These are phyloP conservation scores for Cetonia aurata DNA, from an alignment of 2,888 invertebrate genomes.

Conservation along the genomic window DNA sequence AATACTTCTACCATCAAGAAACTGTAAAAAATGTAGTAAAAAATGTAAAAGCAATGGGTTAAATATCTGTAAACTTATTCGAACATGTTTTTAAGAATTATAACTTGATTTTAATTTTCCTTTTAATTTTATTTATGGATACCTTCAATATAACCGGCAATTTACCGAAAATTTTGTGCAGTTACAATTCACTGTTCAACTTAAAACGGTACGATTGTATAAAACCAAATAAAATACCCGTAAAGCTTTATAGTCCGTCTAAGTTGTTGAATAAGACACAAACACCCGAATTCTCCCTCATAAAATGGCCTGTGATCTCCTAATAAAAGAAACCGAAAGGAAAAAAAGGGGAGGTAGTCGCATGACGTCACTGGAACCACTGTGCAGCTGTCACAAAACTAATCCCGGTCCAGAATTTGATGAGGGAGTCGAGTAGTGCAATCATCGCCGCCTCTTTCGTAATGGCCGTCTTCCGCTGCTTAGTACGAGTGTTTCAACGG, in stretches of 20 bases:
- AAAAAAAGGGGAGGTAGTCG: slow-evolving; percentile 35
- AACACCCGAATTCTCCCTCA: slow-evolving; percentile 14
- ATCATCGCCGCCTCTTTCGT: slow-evolving; percentile 59
- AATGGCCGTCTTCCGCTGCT: slow-evolving; percentile 56
- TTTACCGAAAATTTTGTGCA: too few species aligned
- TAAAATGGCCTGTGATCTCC: slow-evolving; percentile 50
- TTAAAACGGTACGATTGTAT: too few species aligned
- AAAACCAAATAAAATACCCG: not conserved
- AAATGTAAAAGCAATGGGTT: too few species aligned
- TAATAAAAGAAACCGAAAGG: slow-evolving; percentile 15
- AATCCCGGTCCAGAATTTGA: slow-evolving; percentile 56
- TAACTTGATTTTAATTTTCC: too few species aligned
- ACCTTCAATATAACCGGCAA: too few species aligned
- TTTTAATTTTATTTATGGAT: too few species aligned
- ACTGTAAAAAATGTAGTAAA: too few species aligned
- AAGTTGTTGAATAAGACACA: not conserved
- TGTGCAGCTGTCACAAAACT: slow-evolving; percentile 62
- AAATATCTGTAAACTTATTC: too few species aligned
- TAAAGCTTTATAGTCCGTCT: not conserved
- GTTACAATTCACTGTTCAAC: too few species aligned
- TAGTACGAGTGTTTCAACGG: slow-evolving; percentile 51
- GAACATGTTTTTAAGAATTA: too few species aligned
- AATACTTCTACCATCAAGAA: too few species aligned
- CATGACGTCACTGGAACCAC: slow-evolving; percentile 55
- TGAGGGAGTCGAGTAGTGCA: slow-evolving; percentile 50